Evolutionary conservation across 2,888 invertebrate genomes (phyloP), one percentile per base, ranked within the genome.

Genomic region (Lysandra coridon): DNA sequence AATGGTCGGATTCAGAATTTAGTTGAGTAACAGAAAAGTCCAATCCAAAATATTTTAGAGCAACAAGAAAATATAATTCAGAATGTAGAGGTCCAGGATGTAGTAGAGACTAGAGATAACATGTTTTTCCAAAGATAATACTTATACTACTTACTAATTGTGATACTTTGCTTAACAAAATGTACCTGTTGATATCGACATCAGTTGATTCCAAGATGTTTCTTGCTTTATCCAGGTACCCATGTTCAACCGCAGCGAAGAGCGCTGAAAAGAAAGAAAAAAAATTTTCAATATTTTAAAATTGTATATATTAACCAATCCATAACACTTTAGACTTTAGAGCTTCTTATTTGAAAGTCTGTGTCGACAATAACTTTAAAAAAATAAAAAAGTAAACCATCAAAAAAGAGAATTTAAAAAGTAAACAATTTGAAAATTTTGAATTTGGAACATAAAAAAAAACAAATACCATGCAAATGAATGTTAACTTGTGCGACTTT

Each of bases 201-300:
- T 98, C 98, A 1, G 98, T 98, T 44, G 98, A 98, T 87, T 98
- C 98, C 87, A 99, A 94, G 87, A 99, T 98, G 79, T 98, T 97
- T 85, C 97, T 96, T 10, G 98, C 98, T 88, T 98, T 98, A 87
- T 99, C 99, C 86, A 98, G 92, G 90, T 99, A 98, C 79, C 98
- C 98, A 92, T 99, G 98, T 93, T 99, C 99, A 62, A 99, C 98
- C 6, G 99, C 99, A 62, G 98, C 97, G 89, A 99, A 98, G 77
- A 99, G 95, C 79, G 98, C 99, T 99, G 96, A 90, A 94, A 93
- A 87, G 84, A 86, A 84, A 80, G 81, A 80, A 83, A 83, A 33
- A 69, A 1, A 69, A 14, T 14, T 12, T 53, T 53, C 10, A 33
- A 33, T 37, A 4, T 69, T 69, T 69, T 0, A 83, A 81, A 83